Evolutionary conservation across 2,113 vertebrate species (phyloP), one percentile per base, ranked within the genome.

Genomic region (Apteryx owenii): DNA sequence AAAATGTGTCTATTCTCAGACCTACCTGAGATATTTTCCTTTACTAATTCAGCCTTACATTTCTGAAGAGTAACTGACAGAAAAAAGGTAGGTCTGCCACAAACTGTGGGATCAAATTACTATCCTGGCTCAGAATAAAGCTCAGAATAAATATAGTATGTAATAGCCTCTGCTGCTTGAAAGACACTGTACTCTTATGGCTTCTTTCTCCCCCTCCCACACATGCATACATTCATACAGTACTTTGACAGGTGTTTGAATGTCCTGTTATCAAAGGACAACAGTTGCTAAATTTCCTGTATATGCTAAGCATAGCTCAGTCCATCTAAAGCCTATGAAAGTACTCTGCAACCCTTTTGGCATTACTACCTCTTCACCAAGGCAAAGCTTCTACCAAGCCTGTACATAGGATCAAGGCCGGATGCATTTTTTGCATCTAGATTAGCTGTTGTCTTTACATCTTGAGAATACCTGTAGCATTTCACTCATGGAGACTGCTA

Each of bases 201-300:
- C 40, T 75, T 54, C 6, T 23, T 9, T 40, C 33, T 70, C 70
- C 50, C 38, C 38, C 17, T 18, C 17, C 7, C 2, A 14, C 3
- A 18, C 4, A 16, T 3, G 11, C 6, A 6, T 14, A 14, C 6
- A 7, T 3, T 8, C 1, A 50, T 1, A 40, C 12, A 22, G 5
- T 53, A 22, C 58, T 82, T 69, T 29, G 12, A 28, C 13, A 70
- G 21, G 6, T 42, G 10, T 44, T 66, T 56, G 22, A 79, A 66
- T 20, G 16, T 70, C 5, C 2, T 61, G 7, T 60, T 12, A 44
- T 50, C n/a, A 89, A 42, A 78, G 23, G 12, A 16, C 36, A 65
- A 64, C 9, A 33, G 31, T 10, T 40, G 4, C 7, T 40, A 12
- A 12, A 51, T 66, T 87, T 65, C 23, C 7, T 44, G 28, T 18